Evolutionary conservation across 2,888 invertebrate genomes (phyloP), one percentile per base, ranked within the genome.

Genomic region (Tenthredo amoena): DNA sequence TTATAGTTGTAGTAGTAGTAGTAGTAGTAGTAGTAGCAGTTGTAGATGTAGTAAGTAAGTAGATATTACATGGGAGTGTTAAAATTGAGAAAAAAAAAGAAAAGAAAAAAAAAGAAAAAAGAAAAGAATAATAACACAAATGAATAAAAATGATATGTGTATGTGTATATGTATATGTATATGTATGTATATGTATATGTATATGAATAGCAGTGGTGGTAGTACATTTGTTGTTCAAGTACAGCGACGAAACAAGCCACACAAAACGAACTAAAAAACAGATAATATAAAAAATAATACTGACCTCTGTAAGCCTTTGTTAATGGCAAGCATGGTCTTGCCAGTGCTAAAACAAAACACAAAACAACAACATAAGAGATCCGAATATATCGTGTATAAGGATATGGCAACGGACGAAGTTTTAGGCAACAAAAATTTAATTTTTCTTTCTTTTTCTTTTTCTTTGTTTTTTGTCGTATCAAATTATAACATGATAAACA

Each of bases 231-330:
- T 15, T 31, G 26, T 77, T 31, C n/a, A 81, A 40, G 34, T 79
- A 79, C 40, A 87, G 43, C 83, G 43, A 86, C 65, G 85, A 88
- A 87, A 85, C 81, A 90, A 89, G 89, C 81, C 81, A 81, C 81
- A 89, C 81, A 77, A 77, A 77, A 68, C 50, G 55, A 77, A 77
- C 77, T 55, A 81, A 81, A 85, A 79, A 74, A 62, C 62, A 65
- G 85, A 91, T 91, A 91, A 90, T 91, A 92, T 92, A 92, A 91
- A 93, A 94, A 93, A 94, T 94, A 94, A 94, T 95, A 95, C 95
- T 96, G 95, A 96, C 96, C 97, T 96, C 95, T 96, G 97, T 93
- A 97, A 96, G 94, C 97, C 97, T 95, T 97, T 97, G 96, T 97
- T 97, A 95, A 97, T 97, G 94, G 97, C 96, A 94, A 97, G 96